Conservation (phyloP, 2,797 vertebrate species). For the Parambassis ranga region DNA sequence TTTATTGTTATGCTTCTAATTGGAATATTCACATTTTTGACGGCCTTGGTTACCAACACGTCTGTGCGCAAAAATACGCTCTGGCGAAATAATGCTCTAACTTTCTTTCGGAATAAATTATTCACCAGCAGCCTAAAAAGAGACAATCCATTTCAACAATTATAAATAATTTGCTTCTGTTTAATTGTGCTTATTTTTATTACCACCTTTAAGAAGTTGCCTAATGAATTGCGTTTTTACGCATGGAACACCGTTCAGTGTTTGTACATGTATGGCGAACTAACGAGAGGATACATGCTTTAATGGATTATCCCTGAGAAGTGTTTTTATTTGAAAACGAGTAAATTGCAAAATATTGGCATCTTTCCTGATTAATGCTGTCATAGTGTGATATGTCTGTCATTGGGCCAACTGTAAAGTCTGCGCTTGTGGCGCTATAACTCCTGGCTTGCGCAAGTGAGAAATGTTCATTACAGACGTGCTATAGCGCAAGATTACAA, state of each 20-base stretch:
- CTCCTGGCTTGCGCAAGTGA: conserved; percentile 1
- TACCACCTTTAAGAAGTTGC: not conserved
- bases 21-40: not conserved
- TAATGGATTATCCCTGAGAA: not conserved
- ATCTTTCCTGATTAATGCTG: not conserved
- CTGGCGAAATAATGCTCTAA: no score
- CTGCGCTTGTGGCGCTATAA: no score
- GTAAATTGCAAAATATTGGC: not conserved
- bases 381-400: no score
- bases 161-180: no score
- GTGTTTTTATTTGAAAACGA: no score
- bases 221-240: conserved; percentile 10
- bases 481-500: conserved; percentile 8
- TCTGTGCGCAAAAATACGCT: not conserved
- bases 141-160: not conserved
- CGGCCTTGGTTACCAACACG: not conserved
- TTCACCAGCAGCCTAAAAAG: not conserved
- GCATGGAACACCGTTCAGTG: not conserved
- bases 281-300: no score
- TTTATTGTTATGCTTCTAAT: not conserved
- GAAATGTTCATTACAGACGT: conserved; percentile 3
- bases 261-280: no score
- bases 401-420: not conserved
- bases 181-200: no score
- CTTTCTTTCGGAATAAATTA: conserved; percentile 1